Percentiles rank a stretch among this genome's conserved stretches.
These are phyloP conservation scores for Labia minor DNA, from an alignment of 2,888 invertebrate species.

Conservation along the genomic window DNA sequence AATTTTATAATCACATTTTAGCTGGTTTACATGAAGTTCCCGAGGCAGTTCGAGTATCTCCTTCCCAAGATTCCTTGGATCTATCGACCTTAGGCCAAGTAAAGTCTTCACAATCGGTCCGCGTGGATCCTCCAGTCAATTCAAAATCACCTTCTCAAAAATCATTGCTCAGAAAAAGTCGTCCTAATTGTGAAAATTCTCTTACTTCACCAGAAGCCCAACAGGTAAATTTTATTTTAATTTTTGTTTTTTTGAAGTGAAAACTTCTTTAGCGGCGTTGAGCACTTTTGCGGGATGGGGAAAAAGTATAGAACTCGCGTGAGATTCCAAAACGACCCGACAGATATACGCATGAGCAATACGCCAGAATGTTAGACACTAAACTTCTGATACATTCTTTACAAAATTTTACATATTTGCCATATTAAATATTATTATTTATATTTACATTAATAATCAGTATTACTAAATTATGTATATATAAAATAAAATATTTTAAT, in stretches of 20 bases:
- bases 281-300: no score
- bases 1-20: no score
- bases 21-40: slow-evolving; percentile 46
- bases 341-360: no score
- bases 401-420: no score
- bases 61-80: slow-evolving; percentile 25
- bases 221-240: slow-evolving; percentile 35
- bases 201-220: slow-evolving; percentile 48
- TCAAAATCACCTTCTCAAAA: slow-evolving; percentile 40
- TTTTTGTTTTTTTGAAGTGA: not conserved
- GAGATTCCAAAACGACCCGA: no score
- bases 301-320: no score
- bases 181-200: slow-evolving; percentile 41
- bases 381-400: no score
- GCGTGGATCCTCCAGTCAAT: slow-evolving; percentile 37
- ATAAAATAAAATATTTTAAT: no score
- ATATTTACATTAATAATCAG: no score
- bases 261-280: not conserved
- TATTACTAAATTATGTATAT: no score
- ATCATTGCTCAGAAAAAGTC: slow-evolving; percentile 43
- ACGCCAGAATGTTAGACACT: no score
- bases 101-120: slow-evolving; percentile 30
- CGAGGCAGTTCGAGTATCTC: slow-evolving; percentile 44
- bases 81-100: slow-evolving; percentile 28
- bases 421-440: no score